These are phyloP conservation scores for Propithecus perrieri DNA, from an alignment of 2,797 vertebrate genomes.

Conservation along the genomic window DNA sequence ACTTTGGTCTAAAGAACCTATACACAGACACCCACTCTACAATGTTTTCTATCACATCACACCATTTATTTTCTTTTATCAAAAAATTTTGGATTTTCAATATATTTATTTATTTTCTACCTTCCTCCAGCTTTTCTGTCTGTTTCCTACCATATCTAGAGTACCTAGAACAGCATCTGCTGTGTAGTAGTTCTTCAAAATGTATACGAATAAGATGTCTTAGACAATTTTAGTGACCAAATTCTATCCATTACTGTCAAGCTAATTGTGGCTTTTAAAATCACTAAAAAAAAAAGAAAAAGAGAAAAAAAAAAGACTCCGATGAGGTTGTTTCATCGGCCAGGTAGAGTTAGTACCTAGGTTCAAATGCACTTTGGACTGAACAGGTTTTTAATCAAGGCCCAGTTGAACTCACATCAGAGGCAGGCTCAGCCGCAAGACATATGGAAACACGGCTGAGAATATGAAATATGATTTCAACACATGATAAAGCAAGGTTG, in stretches of 20 bases:
- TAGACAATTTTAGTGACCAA: neutral
- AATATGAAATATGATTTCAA: constrained; percentile 59
- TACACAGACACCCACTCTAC: neutral
- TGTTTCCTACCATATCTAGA: neutral
- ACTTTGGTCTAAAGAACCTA: neutral
- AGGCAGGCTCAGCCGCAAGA: neutral
- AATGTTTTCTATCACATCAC: neutral
- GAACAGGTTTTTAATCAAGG: constrained; percentile 31
- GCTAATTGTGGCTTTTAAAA: constrained; percentile 1
- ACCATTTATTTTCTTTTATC: neutral
- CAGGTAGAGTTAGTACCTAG: neutral
- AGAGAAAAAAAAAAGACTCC: neutral
- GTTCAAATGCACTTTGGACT: constrained; percentile 36
- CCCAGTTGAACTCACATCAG: constrained; percentile 60
- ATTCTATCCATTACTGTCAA: neutral
- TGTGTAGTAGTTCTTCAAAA: neutral
- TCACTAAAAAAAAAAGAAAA: neutral
- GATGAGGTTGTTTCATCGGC: neutral
- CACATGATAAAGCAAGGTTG: constrained; percentile 51
- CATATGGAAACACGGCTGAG: neutral
- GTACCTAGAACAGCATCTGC: neutral
- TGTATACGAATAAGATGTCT: neutral
- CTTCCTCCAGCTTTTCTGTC: neutral
- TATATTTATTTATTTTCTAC: constrained; percentile 7
- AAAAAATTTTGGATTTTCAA: neutral